Evolutionary conservation across 2,113 vertebrate species (phyloP).

Genomic region (Peromyscus maniculatus): DNA sequence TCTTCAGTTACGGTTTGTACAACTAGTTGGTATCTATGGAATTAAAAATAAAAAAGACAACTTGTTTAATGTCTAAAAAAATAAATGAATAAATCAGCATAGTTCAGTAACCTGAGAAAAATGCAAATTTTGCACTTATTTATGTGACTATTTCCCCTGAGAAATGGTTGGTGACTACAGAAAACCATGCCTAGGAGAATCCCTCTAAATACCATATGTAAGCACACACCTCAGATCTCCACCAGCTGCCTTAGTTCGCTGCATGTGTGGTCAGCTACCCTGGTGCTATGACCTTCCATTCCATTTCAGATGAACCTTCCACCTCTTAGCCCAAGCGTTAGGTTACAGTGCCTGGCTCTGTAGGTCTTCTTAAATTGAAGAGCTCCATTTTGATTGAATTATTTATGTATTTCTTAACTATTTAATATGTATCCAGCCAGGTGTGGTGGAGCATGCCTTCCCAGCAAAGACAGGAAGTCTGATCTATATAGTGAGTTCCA

Average conservation of each 20-base stretch:
- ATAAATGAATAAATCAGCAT: not conserved
- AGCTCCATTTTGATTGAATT: not conserved
- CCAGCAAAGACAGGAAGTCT: not conserved
- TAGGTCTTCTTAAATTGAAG: not conserved
- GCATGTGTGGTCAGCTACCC: not conserved
- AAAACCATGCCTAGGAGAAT: not conserved
- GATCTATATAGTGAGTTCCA: not conserved
- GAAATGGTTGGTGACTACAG: not conserved
- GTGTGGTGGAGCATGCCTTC: not conserved
- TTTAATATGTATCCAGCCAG: not conserved
- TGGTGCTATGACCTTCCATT: not conserved
- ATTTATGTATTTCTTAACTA: not conserved
- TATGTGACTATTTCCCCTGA: not conserved
- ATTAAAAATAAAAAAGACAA: slow-evolving; percentile 15
- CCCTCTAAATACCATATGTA: not conserved
- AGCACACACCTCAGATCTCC: not conserved
- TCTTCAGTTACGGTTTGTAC: slow-evolving; percentile 88
- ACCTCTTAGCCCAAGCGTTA: not conserved
- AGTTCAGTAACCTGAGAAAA: not conserved
- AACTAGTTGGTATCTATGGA: slow-evolving; percentile 87
- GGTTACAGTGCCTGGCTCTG: not conserved
- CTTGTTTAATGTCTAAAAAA: not conserved
- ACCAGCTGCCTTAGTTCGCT: not conserved
- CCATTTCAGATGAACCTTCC: not conserved
- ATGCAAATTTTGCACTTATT: not conserved